Conservation (phyloP, 2,888 invertebrate genomes). For the Phyllotreta striolata region DNA sequence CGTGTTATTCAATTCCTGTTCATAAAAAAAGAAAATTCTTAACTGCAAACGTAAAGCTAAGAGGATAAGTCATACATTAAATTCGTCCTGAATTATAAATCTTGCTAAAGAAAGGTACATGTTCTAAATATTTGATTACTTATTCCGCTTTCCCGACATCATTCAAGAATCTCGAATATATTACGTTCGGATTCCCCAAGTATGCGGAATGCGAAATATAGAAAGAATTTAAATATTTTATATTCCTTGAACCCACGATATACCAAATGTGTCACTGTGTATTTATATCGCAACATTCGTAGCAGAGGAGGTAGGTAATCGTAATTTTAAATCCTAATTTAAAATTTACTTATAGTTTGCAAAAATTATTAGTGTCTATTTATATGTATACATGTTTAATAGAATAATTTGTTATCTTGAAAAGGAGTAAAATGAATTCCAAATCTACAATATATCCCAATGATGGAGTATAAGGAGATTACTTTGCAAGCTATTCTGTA, state of each 20-base stretch:
- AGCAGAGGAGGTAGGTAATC: background rate
- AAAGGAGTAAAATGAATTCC: no score
- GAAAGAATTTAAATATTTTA: constrained; percentile 20
- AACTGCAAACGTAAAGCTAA: no score
- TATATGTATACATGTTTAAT: no score
- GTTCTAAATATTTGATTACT: constrained; percentile 20
- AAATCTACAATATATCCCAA: no score
- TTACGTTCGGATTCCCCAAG: constrained; percentile 9
- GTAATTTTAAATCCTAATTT: no score
- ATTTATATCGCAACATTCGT: constrained; percentile 10
- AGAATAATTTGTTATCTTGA: no score
- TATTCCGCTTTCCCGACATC: background rate
- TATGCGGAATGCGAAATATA: constrained; percentile 10
- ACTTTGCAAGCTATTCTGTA: no score
- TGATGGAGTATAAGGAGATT: no score
- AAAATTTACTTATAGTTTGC: no score
- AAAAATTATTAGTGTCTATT: no score
- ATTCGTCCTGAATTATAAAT: background rate
- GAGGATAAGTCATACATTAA: background rate
- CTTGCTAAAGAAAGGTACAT: background rate
- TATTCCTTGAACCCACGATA: constrained; percentile 10
- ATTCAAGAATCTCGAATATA: constrained; percentile 18
- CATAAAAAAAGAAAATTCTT: no score
- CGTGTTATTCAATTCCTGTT: no score
- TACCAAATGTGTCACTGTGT: constrained; percentile 17